phyloP scores from a whole-genome alignment of 2,888 invertebrate genomes.

The Apotomis turbidana region DNA sequence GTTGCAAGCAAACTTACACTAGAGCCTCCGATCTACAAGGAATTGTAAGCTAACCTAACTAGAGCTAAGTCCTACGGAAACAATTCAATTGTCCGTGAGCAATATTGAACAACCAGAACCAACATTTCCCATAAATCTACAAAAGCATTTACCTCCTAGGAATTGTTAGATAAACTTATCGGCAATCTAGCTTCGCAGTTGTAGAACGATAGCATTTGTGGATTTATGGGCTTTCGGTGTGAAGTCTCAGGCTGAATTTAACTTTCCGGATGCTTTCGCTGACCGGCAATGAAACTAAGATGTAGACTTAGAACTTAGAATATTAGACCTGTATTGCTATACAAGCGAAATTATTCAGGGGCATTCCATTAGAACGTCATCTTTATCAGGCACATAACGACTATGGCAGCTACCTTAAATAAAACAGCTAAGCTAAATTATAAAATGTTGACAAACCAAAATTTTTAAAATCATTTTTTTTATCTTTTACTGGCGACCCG shows the following conservation, averaged over 20 bases:
- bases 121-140: conserved; percentile 20
- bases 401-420: too few species aligned
- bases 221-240: conserved; percentile 26
- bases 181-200: conserved; percentile 22
- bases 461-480: too few species aligned
- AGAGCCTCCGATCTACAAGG: too few species aligned
- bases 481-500: too few species aligned
- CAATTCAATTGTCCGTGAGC: background rate
- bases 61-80: background rate
- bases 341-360: too few species aligned
- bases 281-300: background rate
- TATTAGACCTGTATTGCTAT: too few species aligned
- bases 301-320: background rate
- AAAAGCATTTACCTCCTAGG: conserved; percentile 13
- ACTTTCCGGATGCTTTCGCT: background rate
- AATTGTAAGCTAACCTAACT: too few species aligned
- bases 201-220: conserved; percentile 21
- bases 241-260: conserved; percentile 23
- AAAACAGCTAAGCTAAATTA: too few species aligned
- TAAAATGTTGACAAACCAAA: too few species aligned
- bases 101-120: background rate
- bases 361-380: too few species aligned
- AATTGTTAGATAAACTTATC: conserved; percentile 30
- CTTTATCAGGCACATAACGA: too few species aligned
- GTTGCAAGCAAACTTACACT: too few species aligned